Evolutionary conservation across 2,113 vertebrate genomes (phyloP).

Genomic region (Rhynchomys soricoides): DNA sequence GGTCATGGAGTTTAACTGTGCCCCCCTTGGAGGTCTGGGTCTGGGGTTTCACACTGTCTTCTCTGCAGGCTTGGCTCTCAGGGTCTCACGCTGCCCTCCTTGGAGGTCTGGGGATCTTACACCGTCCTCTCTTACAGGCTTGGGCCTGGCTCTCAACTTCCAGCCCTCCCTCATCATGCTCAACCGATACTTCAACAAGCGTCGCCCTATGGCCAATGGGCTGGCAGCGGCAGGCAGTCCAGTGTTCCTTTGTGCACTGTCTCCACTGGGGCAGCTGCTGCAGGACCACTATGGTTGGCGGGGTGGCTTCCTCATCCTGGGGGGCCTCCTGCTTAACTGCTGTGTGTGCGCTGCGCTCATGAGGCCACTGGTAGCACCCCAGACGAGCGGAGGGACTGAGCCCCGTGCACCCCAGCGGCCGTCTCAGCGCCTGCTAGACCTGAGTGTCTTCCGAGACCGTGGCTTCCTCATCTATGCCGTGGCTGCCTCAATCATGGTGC

Average conservation of each 20-base stretch:
- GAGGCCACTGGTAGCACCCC: conserved; percentile 90
- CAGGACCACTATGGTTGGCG: conserved; percentile 94
- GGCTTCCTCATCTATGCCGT: conserved; percentile 94
- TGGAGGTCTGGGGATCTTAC: not conserved
- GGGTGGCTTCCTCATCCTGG: conserved; percentile 96
- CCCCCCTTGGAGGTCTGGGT: conserved; percentile 88
- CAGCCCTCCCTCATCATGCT: conserved; percentile 98
- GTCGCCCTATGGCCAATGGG: conserved; percentile 94
- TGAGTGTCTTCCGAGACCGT: conserved; percentile 92
- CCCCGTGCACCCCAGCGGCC: conserved; percentile 71
- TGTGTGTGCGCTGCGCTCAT: conserved; percentile 95
- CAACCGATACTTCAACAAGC: conserved; percentile 95
- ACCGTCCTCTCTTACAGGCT: conserved; percentile 84
- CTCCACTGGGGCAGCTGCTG: conserved; percentile 93
- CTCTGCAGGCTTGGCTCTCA: conserved; percentile 91
- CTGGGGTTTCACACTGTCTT: not conserved
- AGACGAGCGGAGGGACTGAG: conserved; percentile 59
- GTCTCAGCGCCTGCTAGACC: conserved; percentile 92
- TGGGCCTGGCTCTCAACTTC: conserved; percentile 96
- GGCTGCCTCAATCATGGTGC: conserved; percentile 96
- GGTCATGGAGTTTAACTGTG: not conserved
- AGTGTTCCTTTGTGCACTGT: conserved; percentile 94
- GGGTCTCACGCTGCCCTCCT: not conserved
- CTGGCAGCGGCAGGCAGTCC: conserved; percentile 96
- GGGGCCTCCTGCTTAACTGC: conserved; percentile 95